phyloP scores from a whole-genome alignment of 2,797 vertebrate species.

The Apogon hyalosoma region DNA sequence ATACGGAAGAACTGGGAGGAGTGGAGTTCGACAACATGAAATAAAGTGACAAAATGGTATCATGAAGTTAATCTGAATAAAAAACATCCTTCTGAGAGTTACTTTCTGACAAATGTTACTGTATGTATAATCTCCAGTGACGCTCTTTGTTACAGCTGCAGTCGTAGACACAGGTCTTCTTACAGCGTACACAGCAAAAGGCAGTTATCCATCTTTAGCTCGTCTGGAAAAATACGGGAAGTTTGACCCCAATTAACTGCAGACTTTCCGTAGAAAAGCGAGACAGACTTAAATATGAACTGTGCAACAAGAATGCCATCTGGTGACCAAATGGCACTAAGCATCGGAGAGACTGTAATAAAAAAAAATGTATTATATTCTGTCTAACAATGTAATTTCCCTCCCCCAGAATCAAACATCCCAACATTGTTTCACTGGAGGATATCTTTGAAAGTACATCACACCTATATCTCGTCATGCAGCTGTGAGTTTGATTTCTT shows the following conservation, averaged over 20 bases:
- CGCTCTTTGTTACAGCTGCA: too few species aligned
- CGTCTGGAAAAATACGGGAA: not conserved
- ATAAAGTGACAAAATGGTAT: not conserved
- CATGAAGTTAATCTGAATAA: not conserved
- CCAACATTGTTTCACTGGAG: conserved; percentile 97
- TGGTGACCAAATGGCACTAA: conserved; percentile 53
- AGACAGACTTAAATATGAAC: conserved; percentile 23
- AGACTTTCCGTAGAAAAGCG: not conserved
- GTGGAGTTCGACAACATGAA: conserved; percentile 36
- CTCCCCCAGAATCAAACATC: conserved; percentile 91
- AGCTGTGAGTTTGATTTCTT: conserved; percentile 90
- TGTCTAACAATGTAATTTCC: conserved; percentile 4
- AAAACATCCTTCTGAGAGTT: not conserved
- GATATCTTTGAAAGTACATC: conserved; percentile 96
- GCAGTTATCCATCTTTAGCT: conserved; percentile 1
- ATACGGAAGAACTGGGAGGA: conserved; percentile 32
- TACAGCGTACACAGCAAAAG: not conserved
- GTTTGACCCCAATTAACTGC: conserved; percentile 20
- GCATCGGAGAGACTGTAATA: conserved; percentile 5
- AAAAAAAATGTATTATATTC: not conserved
- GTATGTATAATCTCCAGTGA: too few species aligned
- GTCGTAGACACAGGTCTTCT: not conserved
- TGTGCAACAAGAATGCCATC: conserved; percentile 67
- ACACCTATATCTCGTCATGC: conserved; percentile 99
- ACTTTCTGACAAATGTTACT: too few species aligned